Percentiles rank a stretch among this genome's conserved stretches.
Evolutionary conservation across 2,888 invertebrate genomes (phyloP).

Genomic region (Yponomeuta evonymella): DNA sequence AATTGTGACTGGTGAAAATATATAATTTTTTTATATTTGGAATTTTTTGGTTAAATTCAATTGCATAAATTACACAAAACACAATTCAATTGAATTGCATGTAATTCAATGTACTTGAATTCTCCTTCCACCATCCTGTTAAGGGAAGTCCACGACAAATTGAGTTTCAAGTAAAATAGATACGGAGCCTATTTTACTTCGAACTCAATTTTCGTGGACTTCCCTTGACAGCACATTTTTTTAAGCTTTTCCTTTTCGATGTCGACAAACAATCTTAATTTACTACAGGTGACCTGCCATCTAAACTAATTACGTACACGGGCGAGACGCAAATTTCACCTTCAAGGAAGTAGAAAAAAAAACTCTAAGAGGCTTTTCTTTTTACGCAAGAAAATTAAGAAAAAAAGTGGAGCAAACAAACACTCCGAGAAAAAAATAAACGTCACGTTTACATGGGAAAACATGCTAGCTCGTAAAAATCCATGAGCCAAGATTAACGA

Average conservation of each 20-base stretch:
- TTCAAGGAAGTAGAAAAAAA: background rate
- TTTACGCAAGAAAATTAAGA: background rate
- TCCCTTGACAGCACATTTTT: slow-evolving; percentile 16
- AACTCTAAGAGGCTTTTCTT: background rate
- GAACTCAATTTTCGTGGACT: slow-evolving; percentile 22
- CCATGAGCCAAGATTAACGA: slow-evolving; percentile 48
- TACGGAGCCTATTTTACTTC: slow-evolving; percentile 14
- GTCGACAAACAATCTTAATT: slow-evolving; percentile 52
- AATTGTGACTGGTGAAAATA: no score
- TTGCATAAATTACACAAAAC: no score
- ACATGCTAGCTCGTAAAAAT: slow-evolving; percentile 43
- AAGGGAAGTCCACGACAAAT: no score
- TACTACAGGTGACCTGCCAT: slow-evolving; percentile 41
- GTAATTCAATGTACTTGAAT: no score
- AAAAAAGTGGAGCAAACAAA: background rate
- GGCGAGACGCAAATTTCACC: background rate
- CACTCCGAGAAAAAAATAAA: background rate
- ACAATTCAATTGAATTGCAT: no score
- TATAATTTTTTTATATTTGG: no score
- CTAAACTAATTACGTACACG: slow-evolving; percentile 44
- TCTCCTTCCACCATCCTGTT: no score
- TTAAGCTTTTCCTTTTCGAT: slow-evolving; percentile 24
- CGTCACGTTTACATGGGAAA: slow-evolving; percentile 29
- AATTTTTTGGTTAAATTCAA: no score
- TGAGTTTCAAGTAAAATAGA: no score